Base-by-base conservation (phyloP, 2,797 vertebrate genomes). In the Forpus xanthops region DNA sequence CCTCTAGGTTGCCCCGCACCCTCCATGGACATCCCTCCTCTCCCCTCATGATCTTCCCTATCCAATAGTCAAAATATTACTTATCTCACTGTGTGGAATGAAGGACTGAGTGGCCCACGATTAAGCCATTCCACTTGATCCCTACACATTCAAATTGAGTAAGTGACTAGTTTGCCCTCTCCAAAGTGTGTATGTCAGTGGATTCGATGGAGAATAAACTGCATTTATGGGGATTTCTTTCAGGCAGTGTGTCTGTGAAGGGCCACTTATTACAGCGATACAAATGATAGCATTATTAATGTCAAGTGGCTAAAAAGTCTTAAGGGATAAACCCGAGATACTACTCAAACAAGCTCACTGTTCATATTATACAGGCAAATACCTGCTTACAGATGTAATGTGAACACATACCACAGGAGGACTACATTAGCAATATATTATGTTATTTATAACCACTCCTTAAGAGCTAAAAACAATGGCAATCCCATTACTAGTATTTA, bases 401-500 rank as follows among this genome's bases (percentile, higher is more conserved):
- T 5, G 25, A 50, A 78, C 58, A 74, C 14, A 37, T 20, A 64
- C 12, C 33, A 47, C 2, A 7, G 50, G 17, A 96, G 24, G 20
- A 70, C 41, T 45, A 17, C 13, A 65, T 58, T 28, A 80, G 28
- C 72, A 87, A 73, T 35, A 41, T 1, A 31, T n/a, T n/a, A 61
- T 80, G 64, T 49, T 93, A 93, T 92, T 62, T 64, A 68, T 83
- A 90, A 52, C 37, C 58, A 39, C 75, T 89, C 41, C 47, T 78
- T 61, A 85, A 81, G 85, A 92, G 65, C 39, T 47, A 73, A 81
- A 85, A 87, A 82, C 87, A 96, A 92, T 94, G 81, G 75, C 39
- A 93, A 60, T 11, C 27, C 16, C 62, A 44, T 39, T 55, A 67
- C n/a, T 60, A 85, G 66, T 76, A 87, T 80, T 95, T 92, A 96